These are phyloP conservation scores for Halictus ligatus DNA, from an alignment of 2,888 invertebrate genomes.

Conservation along the genomic window DNA sequence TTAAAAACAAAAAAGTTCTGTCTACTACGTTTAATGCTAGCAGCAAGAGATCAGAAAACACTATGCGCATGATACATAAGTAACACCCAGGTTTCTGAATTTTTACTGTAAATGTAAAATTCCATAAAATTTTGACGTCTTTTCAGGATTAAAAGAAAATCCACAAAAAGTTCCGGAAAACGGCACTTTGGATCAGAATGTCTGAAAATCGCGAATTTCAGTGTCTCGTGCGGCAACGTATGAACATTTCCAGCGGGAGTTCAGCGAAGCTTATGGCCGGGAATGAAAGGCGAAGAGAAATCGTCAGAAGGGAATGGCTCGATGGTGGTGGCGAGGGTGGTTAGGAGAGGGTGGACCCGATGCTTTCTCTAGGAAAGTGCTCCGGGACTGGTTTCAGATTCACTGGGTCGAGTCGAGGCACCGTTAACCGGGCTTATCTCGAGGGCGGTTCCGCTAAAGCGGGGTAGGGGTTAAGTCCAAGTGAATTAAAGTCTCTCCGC, in stretches of 20 bases:
- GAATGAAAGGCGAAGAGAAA: slow-evolving; percentile 58
- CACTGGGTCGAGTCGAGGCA: slow-evolving; percentile 63
- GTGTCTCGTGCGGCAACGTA: background rate
- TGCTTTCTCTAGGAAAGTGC: slow-evolving; percentile 63
- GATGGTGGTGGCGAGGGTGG: slow-evolving; percentile 18
- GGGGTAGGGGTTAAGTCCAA: slow-evolving; percentile 58
- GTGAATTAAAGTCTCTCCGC: slow-evolving; percentile 72
- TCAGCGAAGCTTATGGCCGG: slow-evolving; percentile 30
- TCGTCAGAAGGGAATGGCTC: slow-evolving; percentile 38
- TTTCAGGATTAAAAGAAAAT: background rate
- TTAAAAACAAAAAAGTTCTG: too few species aligned
- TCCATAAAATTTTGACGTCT: background rate
- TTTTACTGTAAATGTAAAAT: background rate
- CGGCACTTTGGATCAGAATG: background rate
- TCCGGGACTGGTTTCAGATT: slow-evolving; percentile 64
- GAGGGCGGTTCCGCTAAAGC: slow-evolving; percentile 38
- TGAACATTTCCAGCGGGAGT: slow-evolving; percentile 36
- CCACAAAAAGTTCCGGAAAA: background rate
- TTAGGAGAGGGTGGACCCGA: slow-evolving; percentile 26
- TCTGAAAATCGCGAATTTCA: background rate
- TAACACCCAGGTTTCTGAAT: too few species aligned
- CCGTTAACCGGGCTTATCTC: slow-evolving; percentile 70
- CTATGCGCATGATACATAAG: too few species aligned
- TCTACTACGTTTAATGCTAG: too few species aligned
- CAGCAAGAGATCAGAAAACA: too few species aligned